Evolutionary conservation across 2,113 vertebrate genomes (phyloP).

Genomic region (Sebastes schlegelii): DNA sequence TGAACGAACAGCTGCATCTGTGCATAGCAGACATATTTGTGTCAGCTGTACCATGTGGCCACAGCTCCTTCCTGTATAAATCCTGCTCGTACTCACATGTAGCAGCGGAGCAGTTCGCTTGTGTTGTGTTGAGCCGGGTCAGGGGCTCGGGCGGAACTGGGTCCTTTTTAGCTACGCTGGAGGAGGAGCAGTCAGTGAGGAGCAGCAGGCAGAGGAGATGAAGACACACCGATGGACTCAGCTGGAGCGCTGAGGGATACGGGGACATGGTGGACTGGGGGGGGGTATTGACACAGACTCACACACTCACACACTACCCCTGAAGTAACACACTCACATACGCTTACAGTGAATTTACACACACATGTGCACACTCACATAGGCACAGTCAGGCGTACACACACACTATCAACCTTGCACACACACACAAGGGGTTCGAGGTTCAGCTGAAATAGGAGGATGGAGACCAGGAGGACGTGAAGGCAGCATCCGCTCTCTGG

Average conservation of each 20-base stretch:
- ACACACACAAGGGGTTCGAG: not conserved
- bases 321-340: slow-evolving; percentile 21
- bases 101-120: not conserved
- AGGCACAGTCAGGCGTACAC: not conserved
- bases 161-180: too few species aligned
- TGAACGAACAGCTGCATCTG: not conserved
- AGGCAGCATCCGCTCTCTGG: slow-evolving; percentile 14
- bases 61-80: not conserved
- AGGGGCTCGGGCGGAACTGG: fast-evolving
- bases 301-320: slow-evolving; percentile 9
- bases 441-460: not conserved
- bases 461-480: not conserved
- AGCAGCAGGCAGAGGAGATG: slow-evolving; percentile 59
- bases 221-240: slow-evolving; percentile 25
- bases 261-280: slow-evolving; percentile 63
- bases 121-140: not conserved
- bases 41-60: not conserved
- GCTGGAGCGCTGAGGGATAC: slow-evolving; percentile 24
- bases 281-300: not conserved
- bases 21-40: too few species aligned
- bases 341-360: not conserved
- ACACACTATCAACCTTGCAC: not conserved
- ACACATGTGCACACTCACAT: not conserved
- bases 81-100: slow-evolving; percentile 25
- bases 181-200: slow-evolving; percentile 5